These are phyloP conservation scores for Paradisaea rubra DNA, from an alignment of 2,113 vertebrate species.

Conservation along the genomic window DNA sequence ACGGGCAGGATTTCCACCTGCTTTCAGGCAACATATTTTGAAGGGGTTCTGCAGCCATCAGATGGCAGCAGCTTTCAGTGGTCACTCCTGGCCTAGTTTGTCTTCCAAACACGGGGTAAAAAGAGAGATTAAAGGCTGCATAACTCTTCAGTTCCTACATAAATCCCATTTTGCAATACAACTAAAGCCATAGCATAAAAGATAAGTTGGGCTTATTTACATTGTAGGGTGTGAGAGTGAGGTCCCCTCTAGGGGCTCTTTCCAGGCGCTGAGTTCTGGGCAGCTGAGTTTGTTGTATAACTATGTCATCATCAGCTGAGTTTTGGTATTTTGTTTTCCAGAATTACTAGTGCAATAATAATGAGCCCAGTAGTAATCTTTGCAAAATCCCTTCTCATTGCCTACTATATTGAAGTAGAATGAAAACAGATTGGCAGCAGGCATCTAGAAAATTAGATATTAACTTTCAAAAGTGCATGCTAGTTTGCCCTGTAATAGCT, in stretches of 20 bases:
- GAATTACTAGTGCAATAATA: slow-evolving; percentile 35
- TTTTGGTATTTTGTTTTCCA: slow-evolving; percentile 57
- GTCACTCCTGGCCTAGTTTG: not conserved
- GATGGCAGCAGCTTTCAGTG: not conserved
- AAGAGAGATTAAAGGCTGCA: not conserved
- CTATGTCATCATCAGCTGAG: slow-evolving; percentile 40
- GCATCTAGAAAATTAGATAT: slow-evolving; percentile 56
- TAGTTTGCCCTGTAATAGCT: slow-evolving; percentile 49
- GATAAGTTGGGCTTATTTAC: not conserved
- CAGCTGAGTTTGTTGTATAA: not conserved
- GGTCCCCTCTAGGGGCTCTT: not conserved
- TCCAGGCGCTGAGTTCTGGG: not conserved
- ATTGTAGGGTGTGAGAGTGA: not conserved
- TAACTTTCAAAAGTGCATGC: slow-evolving; percentile 49
- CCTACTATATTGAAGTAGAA: slow-evolving; percentile 19
- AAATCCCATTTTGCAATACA: not conserved
- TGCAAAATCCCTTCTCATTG: slow-evolving; percentile 32
- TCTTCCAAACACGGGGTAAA: not conserved
- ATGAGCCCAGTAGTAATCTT: slow-evolving; percentile 42
- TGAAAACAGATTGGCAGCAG: slow-evolving; percentile 53
- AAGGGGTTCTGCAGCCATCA: not conserved
- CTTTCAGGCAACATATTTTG: not conserved
- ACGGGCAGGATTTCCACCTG: not conserved
- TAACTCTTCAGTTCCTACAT: not conserved
- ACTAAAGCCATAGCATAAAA: not conserved